Evolutionary conservation across 2,113 vertebrate species (phyloP), one percentile per base, ranked within the genome.

Genomic region (Urocitellus parryii): DNA sequence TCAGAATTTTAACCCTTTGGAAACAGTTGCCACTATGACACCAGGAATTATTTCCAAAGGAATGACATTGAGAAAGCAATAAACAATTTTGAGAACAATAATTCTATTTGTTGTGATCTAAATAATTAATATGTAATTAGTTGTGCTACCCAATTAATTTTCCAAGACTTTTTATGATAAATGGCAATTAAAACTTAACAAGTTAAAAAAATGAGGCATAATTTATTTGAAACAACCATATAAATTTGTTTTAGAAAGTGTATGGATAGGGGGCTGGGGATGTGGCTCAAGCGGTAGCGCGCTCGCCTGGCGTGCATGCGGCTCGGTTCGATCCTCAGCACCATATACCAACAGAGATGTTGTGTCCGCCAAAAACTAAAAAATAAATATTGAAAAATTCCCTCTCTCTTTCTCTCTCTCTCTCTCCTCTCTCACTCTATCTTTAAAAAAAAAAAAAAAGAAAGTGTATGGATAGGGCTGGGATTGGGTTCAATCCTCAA

Each of bases 11-110:
- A 95, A n/a, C 34, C 25, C 53, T 80, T 94, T 92, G 61, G 68
- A 70, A 88, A 85, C 65, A 53, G 18, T 34, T 94, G 53, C 39
- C 29, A 90, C 17, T 51, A 81, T 77, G 72, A 17, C 58, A 96
- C 67, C 37, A 90, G 70, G 61, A 80, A 91, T 97, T 89, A 86
- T 58, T 88, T 94, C 82, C 73, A 96, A 96, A 84, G 53, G 61
- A 77, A 25, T 80, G 42, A 87, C 29, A 42, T 4, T 76, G 17
- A 95, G 76, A 94, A 96, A 96, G 5, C 58, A 82, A 93, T 70
- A 32, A 78, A 78, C 4, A 81, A 92, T 78, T 78, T 70, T 84
- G 80, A 85, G n/a, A 90, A 91, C 22, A 95, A 65, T 79, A 92
- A 95, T 68, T 87, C 48, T 14, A 95, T 72, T 85, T 68, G 51